phyloP scores from a whole-genome alignment of 2,113 vertebrate species.

The Scomber colias region DNA sequence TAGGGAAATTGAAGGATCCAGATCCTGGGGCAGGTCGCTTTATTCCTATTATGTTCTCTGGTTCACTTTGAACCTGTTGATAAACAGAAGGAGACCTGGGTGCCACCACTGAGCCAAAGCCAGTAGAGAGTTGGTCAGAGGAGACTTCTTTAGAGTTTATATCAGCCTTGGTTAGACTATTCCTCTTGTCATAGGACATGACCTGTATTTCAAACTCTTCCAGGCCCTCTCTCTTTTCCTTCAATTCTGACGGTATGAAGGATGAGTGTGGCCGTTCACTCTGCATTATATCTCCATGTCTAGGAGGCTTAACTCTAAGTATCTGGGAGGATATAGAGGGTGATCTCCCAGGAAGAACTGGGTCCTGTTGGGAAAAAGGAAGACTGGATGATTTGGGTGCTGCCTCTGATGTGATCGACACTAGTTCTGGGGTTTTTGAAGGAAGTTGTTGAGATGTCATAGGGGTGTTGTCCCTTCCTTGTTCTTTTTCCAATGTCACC shows the following conservation, averaged over 20 bases:
- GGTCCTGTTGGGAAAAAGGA: slow-evolving; percentile 33
- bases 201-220: slow-evolving; percentile 23
- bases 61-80: slow-evolving; percentile 49
- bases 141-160: slow-evolving; percentile 10
- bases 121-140: background rate
- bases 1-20: slow-evolving; percentile 82
- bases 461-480: background rate
- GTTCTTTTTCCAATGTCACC: slow-evolving; percentile 30
- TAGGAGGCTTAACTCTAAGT: slow-evolving; percentile 57
- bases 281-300: slow-evolving; percentile 9
- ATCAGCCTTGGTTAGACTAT: slow-evolving; percentile 27
- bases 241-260: slow-evolving; percentile 58
- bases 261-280: slow-evolving; percentile 54
- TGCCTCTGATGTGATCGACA: slow-evolving; percentile 1
- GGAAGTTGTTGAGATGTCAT: slow-evolving; percentile 16
- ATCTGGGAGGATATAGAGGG: slow-evolving; percentile 29
- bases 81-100: slow-evolving; percentile 37
- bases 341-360: background rate
- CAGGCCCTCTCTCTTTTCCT: slow-evolving; percentile 29
- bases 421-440: slow-evolving; percentile 18
- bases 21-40: slow-evolving; percentile 73
- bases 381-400: slow-evolving; percentile 7
- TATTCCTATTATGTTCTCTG: slow-evolving; percentile 34
- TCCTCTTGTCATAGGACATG: slow-evolving; percentile 44
- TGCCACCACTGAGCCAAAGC: background rate